Conservation (phyloP, 1,140 invertebrate genomes). For the Aphelenchoides avenae region DNA sequence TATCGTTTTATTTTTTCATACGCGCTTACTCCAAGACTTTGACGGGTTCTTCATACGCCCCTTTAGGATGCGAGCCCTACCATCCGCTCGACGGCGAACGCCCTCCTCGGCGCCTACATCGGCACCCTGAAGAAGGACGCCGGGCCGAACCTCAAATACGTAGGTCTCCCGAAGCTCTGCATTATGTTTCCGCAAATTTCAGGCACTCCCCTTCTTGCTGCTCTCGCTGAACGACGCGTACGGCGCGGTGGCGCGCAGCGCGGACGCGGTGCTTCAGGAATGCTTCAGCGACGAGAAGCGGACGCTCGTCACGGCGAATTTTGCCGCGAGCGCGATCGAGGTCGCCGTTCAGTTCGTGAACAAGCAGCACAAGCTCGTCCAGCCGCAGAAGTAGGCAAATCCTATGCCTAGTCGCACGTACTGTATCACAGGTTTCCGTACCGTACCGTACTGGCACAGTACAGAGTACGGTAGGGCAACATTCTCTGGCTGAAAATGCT, state of each 20-base stretch:
- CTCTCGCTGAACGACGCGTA: slow-evolving; percentile 18
- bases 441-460: too few relatives aligned
- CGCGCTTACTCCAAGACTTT: too few relatives aligned
- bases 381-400: slow-evolving; percentile 28
- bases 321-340: slow-evolving; percentile 14
- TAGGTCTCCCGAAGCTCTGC: not conserved
- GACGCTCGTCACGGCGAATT: slow-evolving; percentile 5
- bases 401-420: too few relatives aligned
- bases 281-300: slow-evolving; percentile 18
- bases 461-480: too few relatives aligned
- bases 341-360: slow-evolving; percentile 9
- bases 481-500: too few relatives aligned
- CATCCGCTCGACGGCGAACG: too few relatives aligned
- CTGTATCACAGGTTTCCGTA: too few relatives aligned
- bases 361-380: slow-evolving; percentile 22
- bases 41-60: too few relatives aligned
- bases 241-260: slow-evolving; percentile 9
- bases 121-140: slow-evolving; percentile 5
- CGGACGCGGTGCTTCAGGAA: slow-evolving; percentile 7
- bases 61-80: too few relatives aligned
- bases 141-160: not conserved
- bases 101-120: not conserved
- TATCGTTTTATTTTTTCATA: too few relatives aligned
- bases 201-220: slow-evolving; percentile 24
- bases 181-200: too few relatives aligned